Evolutionary conservation across 2,888 invertebrate species (phyloP), one percentile per base, ranked within the genome.

Genomic region (Apamea anceps): DNA sequence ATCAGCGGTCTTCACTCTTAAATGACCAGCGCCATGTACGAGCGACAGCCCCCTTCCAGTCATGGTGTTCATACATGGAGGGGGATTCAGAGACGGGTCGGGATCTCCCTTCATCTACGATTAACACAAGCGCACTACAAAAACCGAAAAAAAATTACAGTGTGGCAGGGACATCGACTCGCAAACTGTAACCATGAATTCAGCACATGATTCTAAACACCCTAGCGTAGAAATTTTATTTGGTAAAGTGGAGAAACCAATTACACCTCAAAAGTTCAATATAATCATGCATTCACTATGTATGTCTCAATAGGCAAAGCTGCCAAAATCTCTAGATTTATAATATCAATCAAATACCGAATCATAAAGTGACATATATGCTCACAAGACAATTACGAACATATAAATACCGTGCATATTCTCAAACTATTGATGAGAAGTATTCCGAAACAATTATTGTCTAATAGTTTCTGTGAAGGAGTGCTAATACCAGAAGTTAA

Each of bases 391-490:
- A 37, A n/a, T 62, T 10, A 62, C 8, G 2, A 72, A n/a, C 6
- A 62, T 62, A 21, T 48, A n/a, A n/a, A 45, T 21, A 37, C 67
- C 28, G 10, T 25, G 7, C 10, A 66, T 57, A 57, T 54, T n/a
- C 37, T 37, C 2, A 0, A 25, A 60, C 54, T 73, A 51, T 74
- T 60, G 63, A 21, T 21, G 68, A 66, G 57, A 45, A 82, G 13
- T 84, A 87, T 88, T 77, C 72, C 70, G 77, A 85, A 85, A 81
- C 86, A 77, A 81, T 87, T 77, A 79, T 57, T 77, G 21, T 65
- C 70, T 77, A 86, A 86, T 79, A 79, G 79, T 86, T 87, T 78
- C 88, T 68, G 60, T 28, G 85, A 82, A 88, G 75, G 72, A 32
- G 13, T 15, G 65, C 72, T 82, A 87, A 80, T 80, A 82, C 28